These are phyloP conservation scores for Alviniconcha marisindica DNA, from an alignment of 1,140 invertebrate genomes.

Conservation along the genomic window DNA sequence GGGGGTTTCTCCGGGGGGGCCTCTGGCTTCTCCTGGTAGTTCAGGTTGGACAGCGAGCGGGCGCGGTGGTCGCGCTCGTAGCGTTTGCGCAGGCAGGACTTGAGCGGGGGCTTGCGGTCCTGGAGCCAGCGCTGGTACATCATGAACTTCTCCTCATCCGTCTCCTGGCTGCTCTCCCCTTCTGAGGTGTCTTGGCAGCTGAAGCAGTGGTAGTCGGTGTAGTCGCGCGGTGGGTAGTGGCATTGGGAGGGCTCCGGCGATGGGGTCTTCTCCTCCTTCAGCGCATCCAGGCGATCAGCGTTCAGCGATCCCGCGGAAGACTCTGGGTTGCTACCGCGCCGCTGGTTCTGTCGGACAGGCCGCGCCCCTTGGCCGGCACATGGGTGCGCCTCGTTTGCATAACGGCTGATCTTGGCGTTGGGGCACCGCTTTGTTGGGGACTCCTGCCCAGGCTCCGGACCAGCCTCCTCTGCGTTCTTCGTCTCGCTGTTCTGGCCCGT, in stretches of 20 bases:
- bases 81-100: conserved; percentile 68
- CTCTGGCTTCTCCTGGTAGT: conserved; percentile 44
- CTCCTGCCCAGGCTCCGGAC: neutral
- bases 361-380: conserved; percentile 28
- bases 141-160: conserved; percentile 43
- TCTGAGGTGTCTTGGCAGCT: conserved; percentile 21
- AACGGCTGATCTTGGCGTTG: conserved; percentile 48
- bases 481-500: neutral
- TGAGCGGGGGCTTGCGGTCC: conserved; percentile 69
- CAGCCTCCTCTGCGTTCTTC: neutral
- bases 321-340: conserved; percentile 35
- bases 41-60: conserved; percentile 6
- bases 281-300: conserved; percentile 6
- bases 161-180: conserved; percentile 28
- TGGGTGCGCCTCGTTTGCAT: conserved; percentile 60
- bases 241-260: conserved; percentile 39
- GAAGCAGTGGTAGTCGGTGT: conserved; percentile 38
- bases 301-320: conserved; percentile 14
- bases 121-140: conserved; percentile 48
- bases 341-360: conserved; percentile 44
- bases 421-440: neutral
- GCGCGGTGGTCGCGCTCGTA: conserved; percentile 10
- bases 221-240: conserved; percentile 21
- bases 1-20: conserved; percentile 50
- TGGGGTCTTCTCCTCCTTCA: conserved; percentile 24